Evolutionary conservation across 2,888 invertebrate species (phyloP), one percentile per base, ranked within the genome.

Genomic region (Eurytoma californica): DNA sequence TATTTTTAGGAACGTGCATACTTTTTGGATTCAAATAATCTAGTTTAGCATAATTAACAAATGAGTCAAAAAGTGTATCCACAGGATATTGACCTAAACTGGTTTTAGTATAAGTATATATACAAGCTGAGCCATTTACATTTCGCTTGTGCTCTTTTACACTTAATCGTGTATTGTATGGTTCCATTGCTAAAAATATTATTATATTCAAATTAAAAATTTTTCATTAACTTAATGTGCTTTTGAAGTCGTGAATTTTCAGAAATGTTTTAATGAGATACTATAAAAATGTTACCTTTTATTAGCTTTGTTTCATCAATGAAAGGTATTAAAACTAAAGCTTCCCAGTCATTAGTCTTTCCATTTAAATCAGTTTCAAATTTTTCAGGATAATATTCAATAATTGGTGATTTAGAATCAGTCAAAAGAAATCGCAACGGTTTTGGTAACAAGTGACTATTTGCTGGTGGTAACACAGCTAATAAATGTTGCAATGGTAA

Each of bases 351-450:
- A 86, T 97, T 96, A 85, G 93, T 93, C 90, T 99, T 99, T 5
- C 98, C 98, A 91, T 99, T 99, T 75, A 98, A 92, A 92, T 99
- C 99, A 0, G 97, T 97, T 85, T 95, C 93, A 89, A 99, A 99
- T 83, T 97, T 93, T 72, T 92, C 90, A 0, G 99, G 99, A 91
- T 98, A 99, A 90, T 96, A 99, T 84, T 96, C 94, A 24, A 95
- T 94, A 80, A 98, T 96, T 1, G 97, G 94, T 0, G 97, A 97
- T 83, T 94, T 92, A n/a, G 91, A 87, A 18, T 94, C 92, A 0
- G 94, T 94, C 95, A 98, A 95, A 82, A 98, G 91, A 55, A 93
- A 91, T 86, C 95, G 95, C 91, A 95, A 97, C 1, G 95, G 93
- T 65, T 91, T 85, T 0, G 98, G 98, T 24, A 98, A 90, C 3